A percentile compares a stretch with the other conserved stretches of the same genome.
Evolutionary conservation across 2,888 invertebrate genomes (phyloP).

Genomic region (Antheraea assamensis): DNA sequence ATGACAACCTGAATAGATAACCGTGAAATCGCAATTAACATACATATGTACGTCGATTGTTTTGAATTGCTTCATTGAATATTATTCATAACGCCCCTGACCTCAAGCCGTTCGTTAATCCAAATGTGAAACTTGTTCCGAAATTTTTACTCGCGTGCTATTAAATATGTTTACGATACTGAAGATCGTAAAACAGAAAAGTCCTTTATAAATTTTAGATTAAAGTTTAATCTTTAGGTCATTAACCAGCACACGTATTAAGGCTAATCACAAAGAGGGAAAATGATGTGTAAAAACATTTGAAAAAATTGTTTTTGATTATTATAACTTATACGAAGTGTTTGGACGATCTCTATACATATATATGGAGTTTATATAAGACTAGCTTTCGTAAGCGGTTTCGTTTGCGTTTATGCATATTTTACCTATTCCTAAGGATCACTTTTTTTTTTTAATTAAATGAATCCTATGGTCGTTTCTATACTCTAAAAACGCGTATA

Average conservation of each 20-base stretch:
- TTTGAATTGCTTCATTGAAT: slow-evolving; percentile 54
- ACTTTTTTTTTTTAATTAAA: too few relatives aligned
- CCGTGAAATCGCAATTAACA: slow-evolving; percentile 62
- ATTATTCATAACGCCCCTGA: slow-evolving; percentile 43
- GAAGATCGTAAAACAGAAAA: background rate
- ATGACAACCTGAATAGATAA: slow-evolving; percentile 60
- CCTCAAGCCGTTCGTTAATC: slow-evolving; percentile 41
- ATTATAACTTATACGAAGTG: too few relatives aligned
- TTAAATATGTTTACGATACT: background rate
- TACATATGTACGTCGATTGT: slow-evolving; percentile 55
- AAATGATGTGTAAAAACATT: too few relatives aligned
- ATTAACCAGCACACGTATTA: background rate
- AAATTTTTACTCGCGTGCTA: slow-evolving; percentile 1
- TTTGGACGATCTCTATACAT: too few relatives aligned
- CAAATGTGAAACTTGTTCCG: slow-evolving; percentile 36
- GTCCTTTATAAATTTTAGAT: background rate
- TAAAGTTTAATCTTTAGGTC: background rate
- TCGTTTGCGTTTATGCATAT: too few relatives aligned
- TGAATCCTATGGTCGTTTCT: too few relatives aligned
- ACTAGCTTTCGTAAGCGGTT: too few relatives aligned
- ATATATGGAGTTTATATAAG: too few relatives aligned
- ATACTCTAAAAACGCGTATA: too few relatives aligned
- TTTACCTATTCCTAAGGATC: too few relatives aligned
- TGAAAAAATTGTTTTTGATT: too few relatives aligned
- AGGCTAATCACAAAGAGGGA: too few relatives aligned